Percentiles rank a stretch among this genome's conserved stretches.
phyloP scores from a whole-genome alignment of 2,797 vertebrate species.

The Strix occidentalis region DNA sequence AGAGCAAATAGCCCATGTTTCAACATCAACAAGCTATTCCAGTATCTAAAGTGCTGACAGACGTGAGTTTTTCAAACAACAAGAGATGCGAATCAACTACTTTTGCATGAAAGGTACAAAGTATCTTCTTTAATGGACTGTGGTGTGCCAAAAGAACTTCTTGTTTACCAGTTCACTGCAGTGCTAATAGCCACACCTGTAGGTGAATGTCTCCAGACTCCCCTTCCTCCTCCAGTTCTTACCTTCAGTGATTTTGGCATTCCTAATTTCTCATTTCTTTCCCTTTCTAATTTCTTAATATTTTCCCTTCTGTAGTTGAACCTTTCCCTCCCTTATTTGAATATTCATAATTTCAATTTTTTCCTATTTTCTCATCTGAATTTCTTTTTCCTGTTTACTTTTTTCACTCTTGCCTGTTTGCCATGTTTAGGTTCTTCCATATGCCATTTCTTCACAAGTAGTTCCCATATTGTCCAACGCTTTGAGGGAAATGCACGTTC shows the following conservation, averaged over 20 bases:
- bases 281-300: not conserved
- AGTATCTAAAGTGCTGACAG: constrained; percentile 1
- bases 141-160: not conserved
- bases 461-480: not conserved
- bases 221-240: not conserved
- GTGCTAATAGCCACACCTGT: not conserved
- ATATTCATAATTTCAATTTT: not conserved
- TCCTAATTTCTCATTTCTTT: not conserved
- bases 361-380: not conserved
- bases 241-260: not conserved
- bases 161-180: not conserved
- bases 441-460: not conserved
- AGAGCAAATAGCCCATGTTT: constrained; percentile 37
- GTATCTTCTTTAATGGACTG: not conserved
- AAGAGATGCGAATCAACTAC: not conserved
- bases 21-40: constrained; percentile 4
- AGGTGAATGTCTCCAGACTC: not conserved
- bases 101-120: not conserved
- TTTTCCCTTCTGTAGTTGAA: not conserved
- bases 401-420: not conserved
- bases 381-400: constrained; percentile 2
- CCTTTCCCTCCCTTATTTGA: not conserved
- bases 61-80: not conserved
- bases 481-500: not conserved
- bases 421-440: not conserved